Evolutionary conservation across 2,797 vertebrate species (phyloP).

Genomic region (Synanceia verrucosa): DNA sequence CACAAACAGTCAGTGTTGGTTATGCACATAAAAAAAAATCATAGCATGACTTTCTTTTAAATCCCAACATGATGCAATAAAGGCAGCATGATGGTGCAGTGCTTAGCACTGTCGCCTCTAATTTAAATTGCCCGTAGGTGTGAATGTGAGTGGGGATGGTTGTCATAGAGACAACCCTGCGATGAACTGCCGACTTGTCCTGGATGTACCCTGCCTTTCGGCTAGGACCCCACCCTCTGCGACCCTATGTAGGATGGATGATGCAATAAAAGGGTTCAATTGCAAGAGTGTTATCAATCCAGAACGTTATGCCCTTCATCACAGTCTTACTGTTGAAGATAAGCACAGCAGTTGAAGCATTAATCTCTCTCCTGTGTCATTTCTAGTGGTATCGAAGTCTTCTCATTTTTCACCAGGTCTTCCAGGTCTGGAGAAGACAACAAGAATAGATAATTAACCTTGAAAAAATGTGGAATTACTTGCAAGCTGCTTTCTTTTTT

Average conservation of each 20-base stretch:
- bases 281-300: slow-evolving; percentile 3
- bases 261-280: neutral
- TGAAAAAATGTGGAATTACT: neutral
- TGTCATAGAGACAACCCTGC: no score
- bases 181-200: no score
- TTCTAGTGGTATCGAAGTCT: neutral
- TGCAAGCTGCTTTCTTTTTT: neutral
- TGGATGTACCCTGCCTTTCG: no score
- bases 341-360: neutral
- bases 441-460: neutral
- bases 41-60: neutral
- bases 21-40: neutral
- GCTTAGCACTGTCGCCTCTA: no score
- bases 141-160: no score
- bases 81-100: no score
- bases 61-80: neutral
- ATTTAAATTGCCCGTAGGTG: no score
- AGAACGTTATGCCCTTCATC: neutral
- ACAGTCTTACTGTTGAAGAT: neutral
- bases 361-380: neutral
- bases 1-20: neutral
- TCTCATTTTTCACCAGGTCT: slow-evolving; percentile 45
- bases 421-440: slow-evolving; percentile 66
- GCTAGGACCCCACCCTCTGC: no score
- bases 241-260: no score